Evolutionary conservation across 2,888 invertebrate species (phyloP), one percentile per base, ranked within the genome.

Genomic region (Pheosia gnoma): DNA sequence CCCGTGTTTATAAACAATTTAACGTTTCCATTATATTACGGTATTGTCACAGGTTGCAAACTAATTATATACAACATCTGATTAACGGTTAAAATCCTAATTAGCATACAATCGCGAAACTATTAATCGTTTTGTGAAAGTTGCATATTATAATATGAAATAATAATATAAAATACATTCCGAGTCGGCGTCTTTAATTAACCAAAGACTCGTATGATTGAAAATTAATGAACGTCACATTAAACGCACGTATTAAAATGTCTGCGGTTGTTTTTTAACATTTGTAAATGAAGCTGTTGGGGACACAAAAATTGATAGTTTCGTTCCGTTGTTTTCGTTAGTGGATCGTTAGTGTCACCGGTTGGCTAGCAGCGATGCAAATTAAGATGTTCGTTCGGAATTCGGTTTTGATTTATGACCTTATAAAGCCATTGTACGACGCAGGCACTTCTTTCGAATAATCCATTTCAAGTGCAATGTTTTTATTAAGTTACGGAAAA

Each of bases 301-400:
- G 82, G 87, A 86, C 87, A 87, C 80, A 77, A 76, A 84, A 87
- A 90, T 91, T 88, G 84, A 90, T 91, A 88, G 88, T 87, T 88
- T 78, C 81, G 84, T 89, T 88, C 84, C 75, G 88, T 87, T 89
- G 87, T 91, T 90, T 90, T 88, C 83, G 82, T 89, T 85, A 84
- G 81, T 81, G 75, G 81, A 85, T 91, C 90, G 88, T 91, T 90
- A 90, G 87, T 88, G 89, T 89, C 89, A 81, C 82, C 78, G 83
- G 80, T 80, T 80, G 75, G 86, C 86, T 83, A 74, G 72, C 73
- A 84, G 88, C 86, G 82, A 90, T 90, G 91, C 90, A 91, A 91
- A 91, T 91, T 88, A 90, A 91, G 87, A 89, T 85, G 83, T 90
- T 88, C 79, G 73, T 81, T 82, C 76, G 81, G 85, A 86, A 88